Conservation (phyloP, 35 echinoderm and acorn worm species). For the Chiridota heheva region DNA sequence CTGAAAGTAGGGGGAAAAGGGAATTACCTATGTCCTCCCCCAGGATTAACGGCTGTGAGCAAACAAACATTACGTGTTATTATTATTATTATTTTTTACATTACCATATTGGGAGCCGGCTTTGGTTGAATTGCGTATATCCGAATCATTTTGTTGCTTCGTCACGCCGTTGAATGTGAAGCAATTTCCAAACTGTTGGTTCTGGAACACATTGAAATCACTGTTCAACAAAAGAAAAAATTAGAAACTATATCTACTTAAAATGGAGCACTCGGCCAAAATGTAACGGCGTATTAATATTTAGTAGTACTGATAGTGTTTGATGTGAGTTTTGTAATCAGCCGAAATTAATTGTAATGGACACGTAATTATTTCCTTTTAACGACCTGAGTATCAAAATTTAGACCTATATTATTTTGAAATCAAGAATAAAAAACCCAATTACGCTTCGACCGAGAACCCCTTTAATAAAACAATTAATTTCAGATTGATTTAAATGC, state of each 20-base stretch:
- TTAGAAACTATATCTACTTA: no score
- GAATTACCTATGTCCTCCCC: no score
- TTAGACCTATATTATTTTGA: background rate
- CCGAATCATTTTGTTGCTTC: background rate
- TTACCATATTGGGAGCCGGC: slow-evolving; percentile 82
- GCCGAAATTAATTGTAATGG: background rate
- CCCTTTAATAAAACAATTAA: no score
- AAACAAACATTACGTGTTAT: no score
- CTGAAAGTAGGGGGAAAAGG: no score
- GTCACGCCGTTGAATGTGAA: slow-evolving; percentile 83
- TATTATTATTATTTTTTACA: no score
- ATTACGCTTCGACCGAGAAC: no score
- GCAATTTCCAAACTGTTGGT: slow-evolving; percentile 89
- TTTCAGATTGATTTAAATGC: no score
- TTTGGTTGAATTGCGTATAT: slow-evolving; percentile 50
- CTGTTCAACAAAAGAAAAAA: slow-evolving; percentile 38
- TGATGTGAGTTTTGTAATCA: background rate
- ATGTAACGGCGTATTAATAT: background rate
- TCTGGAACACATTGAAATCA: slow-evolving; percentile 77
- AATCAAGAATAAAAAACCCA: no score
- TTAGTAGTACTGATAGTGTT: background rate
- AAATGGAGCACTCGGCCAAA: background rate
- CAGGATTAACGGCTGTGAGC: no score
- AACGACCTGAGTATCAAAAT: background rate
- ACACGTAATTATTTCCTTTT: background rate